Conservation (phyloP, 2,888 invertebrate genomes). For the Apodemia duryi region DNA sequence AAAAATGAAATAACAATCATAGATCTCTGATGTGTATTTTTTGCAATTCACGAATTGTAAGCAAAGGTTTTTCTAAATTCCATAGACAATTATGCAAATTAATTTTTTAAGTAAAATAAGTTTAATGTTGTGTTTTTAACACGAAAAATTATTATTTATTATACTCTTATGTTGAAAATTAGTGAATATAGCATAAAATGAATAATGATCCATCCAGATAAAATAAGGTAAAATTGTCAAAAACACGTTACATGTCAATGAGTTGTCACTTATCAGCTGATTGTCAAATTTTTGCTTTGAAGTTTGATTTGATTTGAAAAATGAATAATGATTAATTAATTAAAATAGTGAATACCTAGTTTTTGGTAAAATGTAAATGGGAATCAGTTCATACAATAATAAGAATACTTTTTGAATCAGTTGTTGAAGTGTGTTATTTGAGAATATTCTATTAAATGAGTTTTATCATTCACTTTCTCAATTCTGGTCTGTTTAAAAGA, state of each 20-base stretch:
- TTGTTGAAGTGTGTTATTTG: neutral
- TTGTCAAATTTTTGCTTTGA: constrained; percentile 19
- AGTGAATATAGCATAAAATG: too few relatives aligned
- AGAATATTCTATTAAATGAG: neutral
- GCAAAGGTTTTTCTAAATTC: neutral
- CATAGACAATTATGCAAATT: constrained; percentile 4
- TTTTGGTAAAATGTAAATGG: too few relatives aligned
- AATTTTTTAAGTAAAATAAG: neutral
- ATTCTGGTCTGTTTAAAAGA: neutral
- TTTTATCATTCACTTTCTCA: neutral
- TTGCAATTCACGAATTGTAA: constrained; percentile 20
- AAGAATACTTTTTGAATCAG: too few relatives aligned
- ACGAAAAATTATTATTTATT: neutral
- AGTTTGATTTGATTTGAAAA: too few relatives aligned
- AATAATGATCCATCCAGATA: neutral
- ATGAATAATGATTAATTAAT: too few relatives aligned
- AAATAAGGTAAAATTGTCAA: neutral
- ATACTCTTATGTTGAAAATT: neutral
- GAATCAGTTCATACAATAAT: too few relatives aligned
- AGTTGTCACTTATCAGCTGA: constrained; percentile 32
- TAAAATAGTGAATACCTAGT: too few relatives aligned
- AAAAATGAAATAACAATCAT: constrained; percentile 70
- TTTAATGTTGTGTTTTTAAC: too few relatives aligned
- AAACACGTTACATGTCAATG: neutral
- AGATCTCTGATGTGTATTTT: constrained; percentile 42